Evolutionary conservation across 2,797 vertebrate genomes (phyloP).

Genomic region (Sebastes minor): DNA sequence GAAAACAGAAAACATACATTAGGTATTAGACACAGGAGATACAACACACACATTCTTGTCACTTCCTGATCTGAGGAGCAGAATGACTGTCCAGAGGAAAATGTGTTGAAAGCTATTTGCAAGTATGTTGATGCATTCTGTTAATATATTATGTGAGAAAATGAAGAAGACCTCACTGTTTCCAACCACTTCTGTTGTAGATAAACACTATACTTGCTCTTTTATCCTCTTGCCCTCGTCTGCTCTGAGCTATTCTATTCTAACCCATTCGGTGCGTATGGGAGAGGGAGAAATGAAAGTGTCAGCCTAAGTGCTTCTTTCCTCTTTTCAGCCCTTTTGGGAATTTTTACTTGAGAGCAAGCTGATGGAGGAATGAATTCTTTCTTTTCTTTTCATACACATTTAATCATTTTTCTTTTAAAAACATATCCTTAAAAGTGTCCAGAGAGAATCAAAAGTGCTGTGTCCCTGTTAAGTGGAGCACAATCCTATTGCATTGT

Average conservation of each 20-base stretch:
- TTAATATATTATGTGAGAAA: background rate
- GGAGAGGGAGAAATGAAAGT: background rate
- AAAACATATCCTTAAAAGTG: background rate
- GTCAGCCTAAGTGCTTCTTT: background rate
- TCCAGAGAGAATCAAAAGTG: background rate
- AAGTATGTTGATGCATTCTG: background rate
- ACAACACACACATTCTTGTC: background rate
- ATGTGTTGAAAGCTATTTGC: background rate
- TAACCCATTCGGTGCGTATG: background rate
- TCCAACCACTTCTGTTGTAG: background rate
- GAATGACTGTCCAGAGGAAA: background rate
- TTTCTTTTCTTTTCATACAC: constrained; percentile 10
- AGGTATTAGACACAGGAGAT: background rate
- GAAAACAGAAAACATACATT: background rate
- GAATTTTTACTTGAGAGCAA: background rate
- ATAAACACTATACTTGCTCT: background rate
- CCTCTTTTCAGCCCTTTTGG: background rate
- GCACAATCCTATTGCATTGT: background rate
- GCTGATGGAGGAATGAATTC: background rate
- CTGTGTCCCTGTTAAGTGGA: background rate
- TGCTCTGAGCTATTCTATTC: background rate
- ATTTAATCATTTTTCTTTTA: background rate
- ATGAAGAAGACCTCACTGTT: background rate
- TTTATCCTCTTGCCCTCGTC: background rate
- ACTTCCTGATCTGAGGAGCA: background rate